A percentile compares a stretch with the other conserved stretches of the same genome.
These are phyloP conservation scores for Phalacrocorax carbo DNA, from an alignment of 2,113 vertebrate genomes.

Conservation along the genomic window DNA sequence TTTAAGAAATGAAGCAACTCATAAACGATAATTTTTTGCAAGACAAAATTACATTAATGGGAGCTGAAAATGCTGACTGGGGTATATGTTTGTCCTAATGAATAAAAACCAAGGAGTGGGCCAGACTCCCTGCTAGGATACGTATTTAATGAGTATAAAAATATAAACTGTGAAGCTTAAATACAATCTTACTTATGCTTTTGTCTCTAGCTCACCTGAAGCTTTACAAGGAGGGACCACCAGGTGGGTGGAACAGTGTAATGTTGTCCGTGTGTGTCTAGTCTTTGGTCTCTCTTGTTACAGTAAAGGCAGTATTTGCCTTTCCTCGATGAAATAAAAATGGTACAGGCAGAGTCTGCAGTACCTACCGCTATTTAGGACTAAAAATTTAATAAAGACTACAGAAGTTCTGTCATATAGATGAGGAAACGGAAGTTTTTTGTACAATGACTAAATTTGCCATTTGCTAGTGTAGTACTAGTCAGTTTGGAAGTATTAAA, in stretches of 20 bases:
- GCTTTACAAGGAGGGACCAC: neutral
- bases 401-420: neutral
- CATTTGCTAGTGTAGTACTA: neutral
- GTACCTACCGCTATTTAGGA: neutral
- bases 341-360: neutral
- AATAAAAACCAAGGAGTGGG: neutral
- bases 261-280: slow-evolving; percentile 17
- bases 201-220: slow-evolving; percentile 4
- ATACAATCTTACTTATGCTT: slow-evolving; percentile 15
- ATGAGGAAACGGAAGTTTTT: neutral
- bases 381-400: neutral
- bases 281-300: neutral
- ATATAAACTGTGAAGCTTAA: neutral
- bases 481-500: neutral
- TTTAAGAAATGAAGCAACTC: neutral
- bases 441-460: neutral
- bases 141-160: neutral
- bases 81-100: neutral
- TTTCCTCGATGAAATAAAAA: neutral
- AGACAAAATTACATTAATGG: neutral
- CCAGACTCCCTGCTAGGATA: neutral
- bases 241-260: slow-evolving; percentile 32
- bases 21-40: neutral
- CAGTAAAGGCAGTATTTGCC: neutral
- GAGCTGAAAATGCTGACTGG: neutral